These are phyloP conservation scores for Phortica okadai DNA, from an alignment of 2,888 invertebrate species.

Conservation along the genomic window DNA sequence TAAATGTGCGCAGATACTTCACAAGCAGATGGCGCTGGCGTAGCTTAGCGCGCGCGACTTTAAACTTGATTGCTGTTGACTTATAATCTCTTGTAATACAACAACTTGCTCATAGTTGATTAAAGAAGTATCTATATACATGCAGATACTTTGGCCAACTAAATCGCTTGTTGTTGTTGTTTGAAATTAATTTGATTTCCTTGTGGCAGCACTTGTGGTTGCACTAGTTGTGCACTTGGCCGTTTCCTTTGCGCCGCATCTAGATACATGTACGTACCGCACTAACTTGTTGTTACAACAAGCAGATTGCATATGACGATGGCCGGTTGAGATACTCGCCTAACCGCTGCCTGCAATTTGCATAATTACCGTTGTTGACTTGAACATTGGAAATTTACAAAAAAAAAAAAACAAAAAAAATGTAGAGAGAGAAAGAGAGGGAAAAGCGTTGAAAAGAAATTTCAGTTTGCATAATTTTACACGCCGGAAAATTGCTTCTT, in stretches of 20 bases:
- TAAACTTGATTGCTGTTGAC: no score
- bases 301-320: slow-evolving; percentile 28
- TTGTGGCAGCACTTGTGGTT: slow-evolving; percentile 67
- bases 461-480: no score
- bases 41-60: background rate
- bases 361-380: slow-evolving; percentile 70
- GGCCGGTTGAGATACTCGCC: slow-evolving; percentile 12
- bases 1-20: slow-evolving; percentile 9
- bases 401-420: background rate
- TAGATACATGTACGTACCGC: slow-evolving; percentile 17
- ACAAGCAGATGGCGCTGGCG: background rate
- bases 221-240: slow-evolving; percentile 40
- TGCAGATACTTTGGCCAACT: background rate
- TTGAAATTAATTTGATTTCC: slow-evolving; percentile 66
- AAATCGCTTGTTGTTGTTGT: slow-evolving; percentile 31
- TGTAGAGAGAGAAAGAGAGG: background rate
- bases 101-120: no score
- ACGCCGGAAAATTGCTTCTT: no score
- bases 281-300: no score
- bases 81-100: no score
- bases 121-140: no score
- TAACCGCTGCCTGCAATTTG: slow-evolving; percentile 64
- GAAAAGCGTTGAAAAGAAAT: no score
- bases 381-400: slow-evolving; percentile 55
- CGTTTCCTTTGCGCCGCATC: slow-evolving; percentile 21